Evolutionary conservation across 2,113 vertebrate species (phyloP).

Genomic region (Dasyurus viverrinus): DNA sequence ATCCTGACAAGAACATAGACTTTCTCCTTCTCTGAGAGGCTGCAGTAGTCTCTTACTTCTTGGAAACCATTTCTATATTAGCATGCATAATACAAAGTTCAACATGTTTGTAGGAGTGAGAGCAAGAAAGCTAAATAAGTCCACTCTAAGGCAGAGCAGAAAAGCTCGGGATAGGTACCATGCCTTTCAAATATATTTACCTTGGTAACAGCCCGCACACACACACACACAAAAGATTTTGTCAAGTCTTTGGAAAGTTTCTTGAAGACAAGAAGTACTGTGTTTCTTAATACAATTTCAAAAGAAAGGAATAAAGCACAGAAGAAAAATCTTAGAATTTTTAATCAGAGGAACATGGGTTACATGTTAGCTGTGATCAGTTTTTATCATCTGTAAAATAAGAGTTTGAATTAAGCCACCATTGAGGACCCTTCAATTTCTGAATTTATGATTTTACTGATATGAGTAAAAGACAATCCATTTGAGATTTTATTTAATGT

Average conservation of each 20-base stretch:
- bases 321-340: not conserved
- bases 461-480: conserved; percentile 22
- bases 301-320: not conserved
- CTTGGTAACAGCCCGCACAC: not conserved
- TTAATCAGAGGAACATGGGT: not conserved
- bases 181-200: not conserved
- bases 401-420: not conserved
- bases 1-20: not conserved
- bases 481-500: conserved; percentile 10
- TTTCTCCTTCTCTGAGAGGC: not conserved
- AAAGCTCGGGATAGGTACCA: not conserved
- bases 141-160: not conserved
- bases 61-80: not conserved
- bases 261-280: conserved; percentile 4
- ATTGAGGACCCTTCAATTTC: not conserved
- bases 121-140: not conserved
- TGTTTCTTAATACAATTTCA: not conserved
- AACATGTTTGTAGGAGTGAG: not conserved
- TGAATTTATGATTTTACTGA: not conserved
- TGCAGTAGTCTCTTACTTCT: not conserved
- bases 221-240: not conserved
- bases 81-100: not conserved
- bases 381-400: not conserved
- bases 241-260: conserved; percentile 33
- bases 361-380: not conserved